phyloP scores from a whole-genome alignment of 2,888 invertebrate genomes.

The Eilema caniola region DNA sequence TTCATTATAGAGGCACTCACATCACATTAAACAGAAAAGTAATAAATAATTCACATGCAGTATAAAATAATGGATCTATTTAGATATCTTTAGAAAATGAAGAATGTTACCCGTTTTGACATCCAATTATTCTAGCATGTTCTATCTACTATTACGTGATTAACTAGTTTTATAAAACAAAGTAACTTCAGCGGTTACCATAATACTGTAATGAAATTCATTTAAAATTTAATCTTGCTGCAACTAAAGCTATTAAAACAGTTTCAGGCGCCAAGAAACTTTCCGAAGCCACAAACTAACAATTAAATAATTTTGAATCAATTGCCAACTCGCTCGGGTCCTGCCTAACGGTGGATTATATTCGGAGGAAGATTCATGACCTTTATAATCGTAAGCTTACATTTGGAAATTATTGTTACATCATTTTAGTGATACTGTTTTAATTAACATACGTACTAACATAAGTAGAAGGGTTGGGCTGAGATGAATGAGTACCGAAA shows the following conservation, averaged over 20 bases:
- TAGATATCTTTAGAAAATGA: neutral
- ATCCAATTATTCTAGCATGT: neutral
- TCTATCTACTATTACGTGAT: neutral
- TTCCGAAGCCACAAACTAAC: slow-evolving; percentile 19
- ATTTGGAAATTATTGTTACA: neutral
- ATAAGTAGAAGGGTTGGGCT: too few species aligned
- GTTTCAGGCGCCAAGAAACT: slow-evolving; percentile 19
- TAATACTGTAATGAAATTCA: slow-evolving; percentile 11
- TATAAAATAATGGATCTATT: neutral
- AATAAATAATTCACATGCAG: neutral
- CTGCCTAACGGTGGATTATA: slow-evolving; percentile 2
- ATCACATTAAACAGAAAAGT: neutral
- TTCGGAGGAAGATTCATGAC: neutral
- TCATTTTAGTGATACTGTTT: neutral
- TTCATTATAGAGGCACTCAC: too few species aligned
- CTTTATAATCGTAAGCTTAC: neutral
- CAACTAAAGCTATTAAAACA: slow-evolving; percentile 22
- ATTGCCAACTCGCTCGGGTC: slow-evolving; percentile 14
- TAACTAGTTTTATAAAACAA: neutral
- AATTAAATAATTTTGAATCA: slow-evolving; percentile 25
- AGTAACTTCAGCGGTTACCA: neutral
- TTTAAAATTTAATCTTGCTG: slow-evolving; percentile 16
- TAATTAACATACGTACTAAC: neutral
- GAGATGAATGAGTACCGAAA: too few species aligned
- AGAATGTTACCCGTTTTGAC: neutral